Evolutionary conservation across 1,140 invertebrate genomes (phyloP).

Genomic region (Phymastichus coffea): DNA sequence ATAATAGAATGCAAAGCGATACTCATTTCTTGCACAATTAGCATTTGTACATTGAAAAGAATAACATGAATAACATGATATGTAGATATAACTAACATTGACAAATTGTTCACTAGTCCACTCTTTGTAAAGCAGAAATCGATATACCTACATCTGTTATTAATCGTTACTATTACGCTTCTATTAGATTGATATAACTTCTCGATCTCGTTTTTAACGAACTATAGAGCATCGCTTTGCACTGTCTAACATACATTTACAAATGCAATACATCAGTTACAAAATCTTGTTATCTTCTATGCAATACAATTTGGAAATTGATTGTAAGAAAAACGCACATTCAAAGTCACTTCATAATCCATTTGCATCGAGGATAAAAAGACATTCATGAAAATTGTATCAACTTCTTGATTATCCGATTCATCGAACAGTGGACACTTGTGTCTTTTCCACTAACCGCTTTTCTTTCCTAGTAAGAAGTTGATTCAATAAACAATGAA

Average conservation of each 20-base stretch:
- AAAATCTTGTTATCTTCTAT: slow-evolving; percentile 3
- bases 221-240: slow-evolving; percentile 23
- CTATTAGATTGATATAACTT: no score
- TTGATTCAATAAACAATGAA: no score
- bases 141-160: no score
- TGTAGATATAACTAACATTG: slow-evolving; percentile 28
- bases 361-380: no score
- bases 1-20: slow-evolving; percentile 40
- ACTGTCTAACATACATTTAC: slow-evolving; percentile 10
- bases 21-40: slow-evolving; percentile 24
- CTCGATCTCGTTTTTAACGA: no score
- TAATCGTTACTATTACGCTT: neutral
- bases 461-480: no score
- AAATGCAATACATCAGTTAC: neutral
- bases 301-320: neutral
- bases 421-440: no score
- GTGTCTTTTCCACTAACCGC: no score
- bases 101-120: neutral
- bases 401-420: no score
- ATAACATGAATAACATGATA: slow-evolving; percentile 20
- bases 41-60: neutral
- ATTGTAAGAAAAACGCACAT: no score
- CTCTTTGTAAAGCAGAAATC: slow-evolving; percentile 13
- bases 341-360: no score
- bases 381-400: no score